A percentile compares a stretch with the other conserved stretches of the same genome.
Evolutionary conservation across 2,888 invertebrate genomes (phyloP).

Genomic region (Euplagia quadripunctaria): DNA sequence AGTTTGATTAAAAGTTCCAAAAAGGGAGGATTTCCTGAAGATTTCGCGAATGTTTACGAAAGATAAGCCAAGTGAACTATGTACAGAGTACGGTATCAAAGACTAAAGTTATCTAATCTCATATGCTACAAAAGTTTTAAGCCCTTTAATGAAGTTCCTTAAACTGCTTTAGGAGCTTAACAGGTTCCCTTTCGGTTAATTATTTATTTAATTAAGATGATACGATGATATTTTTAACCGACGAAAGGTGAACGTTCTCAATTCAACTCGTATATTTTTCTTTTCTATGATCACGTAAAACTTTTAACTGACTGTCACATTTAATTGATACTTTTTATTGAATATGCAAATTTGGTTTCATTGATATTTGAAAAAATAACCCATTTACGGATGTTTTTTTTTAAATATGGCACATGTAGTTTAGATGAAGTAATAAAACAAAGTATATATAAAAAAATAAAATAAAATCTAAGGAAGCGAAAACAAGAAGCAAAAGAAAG

Average conservation of each 20-base stretch:
- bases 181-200: conserved; percentile 55
- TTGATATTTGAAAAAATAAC: background rate
- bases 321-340: too few species aligned
- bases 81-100: conserved; percentile 29
- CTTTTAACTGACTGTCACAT: background rate
- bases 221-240: background rate
- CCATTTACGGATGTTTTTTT: background rate
- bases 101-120: conserved; percentile 63
- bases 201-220: conserved; percentile 28
- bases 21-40: conserved; percentile 20
- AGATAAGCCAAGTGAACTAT: conserved; percentile 24
- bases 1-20: conserved; percentile 29
- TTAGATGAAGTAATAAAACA: background rate
- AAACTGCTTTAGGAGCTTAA: conserved; percentile 65
- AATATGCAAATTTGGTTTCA: background rate
- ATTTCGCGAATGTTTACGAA: conserved; percentile 22
- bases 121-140: conserved; percentile 61
- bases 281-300: too few species aligned
- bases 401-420: background rate
- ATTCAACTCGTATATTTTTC: background rate
- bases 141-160: conserved; percentile 62
- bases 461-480: too few species aligned
- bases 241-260: background rate
- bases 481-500: too few species aligned
- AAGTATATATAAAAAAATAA: too few species aligned